Evolutionary conservation across 2,888 invertebrate genomes (phyloP).

Genomic region (Cephus pygmeus): DNA sequence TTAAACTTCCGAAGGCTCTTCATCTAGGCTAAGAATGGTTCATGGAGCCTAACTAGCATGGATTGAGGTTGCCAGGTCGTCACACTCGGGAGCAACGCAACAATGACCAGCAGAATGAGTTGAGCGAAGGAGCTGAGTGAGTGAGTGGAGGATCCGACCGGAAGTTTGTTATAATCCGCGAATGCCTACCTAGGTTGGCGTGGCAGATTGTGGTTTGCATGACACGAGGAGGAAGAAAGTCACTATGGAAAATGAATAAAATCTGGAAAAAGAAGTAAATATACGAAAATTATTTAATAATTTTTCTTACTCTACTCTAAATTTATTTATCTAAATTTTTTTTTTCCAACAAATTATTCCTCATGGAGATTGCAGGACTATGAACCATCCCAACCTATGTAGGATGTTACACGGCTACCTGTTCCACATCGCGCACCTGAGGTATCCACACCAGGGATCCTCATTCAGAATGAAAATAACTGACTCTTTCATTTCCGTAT

Average conservation of each 20-base stretch:
- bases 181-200: constrained; percentile 31
- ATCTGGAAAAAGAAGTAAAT: not conserved
- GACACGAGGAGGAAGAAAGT: not conserved
- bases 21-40: not conserved
- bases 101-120: constrained; percentile 52
- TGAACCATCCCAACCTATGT: too few relatives aligned
- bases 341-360: too few relatives aligned
- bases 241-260: not conserved
- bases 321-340: too few relatives aligned
- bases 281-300: not conserved
- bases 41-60: constrained; percentile 37
- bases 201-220: constrained; percentile 8
- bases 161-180: constrained; percentile 43
- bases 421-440: constrained; percentile 31
- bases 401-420: constrained; percentile 19
- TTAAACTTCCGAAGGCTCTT: too few relatives aligned
- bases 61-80: constrained; percentile 60
- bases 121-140: constrained; percentile 22
- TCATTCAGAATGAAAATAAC: constrained; percentile 16
- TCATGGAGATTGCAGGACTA: too few relatives aligned
- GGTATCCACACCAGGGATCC: constrained; percentile 29
- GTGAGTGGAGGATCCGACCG: constrained; percentile 25
- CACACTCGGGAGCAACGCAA: constrained; percentile 57
- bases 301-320: too few relatives aligned
- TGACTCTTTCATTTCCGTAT: not conserved